phyloP scores from a whole-genome alignment of 1,140 invertebrate genomes.

The Phortica variegata region DNA sequence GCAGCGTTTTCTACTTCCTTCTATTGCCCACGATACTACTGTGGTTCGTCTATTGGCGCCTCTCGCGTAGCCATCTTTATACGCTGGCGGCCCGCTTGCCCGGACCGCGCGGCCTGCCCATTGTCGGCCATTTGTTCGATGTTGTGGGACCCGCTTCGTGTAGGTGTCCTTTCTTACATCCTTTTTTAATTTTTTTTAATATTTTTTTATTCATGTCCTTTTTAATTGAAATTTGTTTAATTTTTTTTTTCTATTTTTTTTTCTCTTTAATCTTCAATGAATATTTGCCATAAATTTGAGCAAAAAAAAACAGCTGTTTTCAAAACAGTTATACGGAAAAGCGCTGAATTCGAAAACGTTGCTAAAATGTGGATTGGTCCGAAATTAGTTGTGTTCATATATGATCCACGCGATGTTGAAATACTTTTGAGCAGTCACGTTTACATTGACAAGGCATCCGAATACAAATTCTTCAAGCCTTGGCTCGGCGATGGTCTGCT shows the following conservation, averaged over 20 bases:
- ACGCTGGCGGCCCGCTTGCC: constrained; percentile 70
- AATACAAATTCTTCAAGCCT: constrained; percentile 73
- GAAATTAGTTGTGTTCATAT: constrained; percentile 69
- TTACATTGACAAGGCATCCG: constrained; percentile 71
- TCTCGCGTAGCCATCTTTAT: constrained; percentile 68
- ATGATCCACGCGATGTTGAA: constrained; percentile 73
- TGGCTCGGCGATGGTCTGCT: constrained; percentile 75
- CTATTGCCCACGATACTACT: constrained; percentile 68
- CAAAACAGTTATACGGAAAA: constrained; percentile 62
- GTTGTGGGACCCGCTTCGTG: constrained; percentile 65
- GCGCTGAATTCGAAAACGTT: constrained; percentile 62
- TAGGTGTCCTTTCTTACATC: constrained; percentile 21
- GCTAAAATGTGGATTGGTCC: constrained; percentile 74
- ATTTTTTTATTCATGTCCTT: background rate
- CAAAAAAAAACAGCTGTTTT: constrained; percentile 65
- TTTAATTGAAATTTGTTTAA: background rate
- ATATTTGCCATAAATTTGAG: background rate
- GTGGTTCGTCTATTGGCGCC: constrained; percentile 72
- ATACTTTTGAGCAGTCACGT: constrained; percentile 73
- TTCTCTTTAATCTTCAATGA: background rate
- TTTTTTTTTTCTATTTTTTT: no score
- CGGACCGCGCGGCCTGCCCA: constrained; percentile 68
- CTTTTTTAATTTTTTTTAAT: background rate
- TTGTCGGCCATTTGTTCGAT: constrained; percentile 72
- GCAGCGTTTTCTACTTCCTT: constrained; percentile 67